Evolutionary conservation across 2,113 vertebrate genomes (phyloP), one percentile per base, ranked within the genome.

Genomic region (Strigops habroptila): DNA sequence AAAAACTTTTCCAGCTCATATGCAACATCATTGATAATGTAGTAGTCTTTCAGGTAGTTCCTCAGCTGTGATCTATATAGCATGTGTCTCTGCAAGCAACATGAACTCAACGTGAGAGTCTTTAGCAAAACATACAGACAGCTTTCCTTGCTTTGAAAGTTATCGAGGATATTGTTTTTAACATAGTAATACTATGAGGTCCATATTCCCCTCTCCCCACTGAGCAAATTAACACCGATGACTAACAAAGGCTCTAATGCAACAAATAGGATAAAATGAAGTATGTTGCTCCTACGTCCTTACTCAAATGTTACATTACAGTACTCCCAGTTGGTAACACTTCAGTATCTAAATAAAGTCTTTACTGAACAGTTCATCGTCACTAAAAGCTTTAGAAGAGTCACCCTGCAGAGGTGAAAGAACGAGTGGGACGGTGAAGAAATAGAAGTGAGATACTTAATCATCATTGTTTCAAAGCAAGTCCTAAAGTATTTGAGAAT

Each of bases 271-370:
- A 82, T 90, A 82, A 79, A 96, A 79, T 24, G 31, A 93, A 95
- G 31, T 71, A 23, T 44, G 28, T 83, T 59, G 77, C 21, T 7
- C 80, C 73, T 86, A 43, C 12, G 3, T 92, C 91, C 93, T 37
- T 51, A 55, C 53, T 76, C 79, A 86, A 80, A 39, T 83, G n/a
- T 86, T 74, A 79, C 48, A 57, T 87, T 83, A 52, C 15, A 33
- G 78, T 83, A 55, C 30, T 63, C 65, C 4, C 44, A 64, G 59
- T 64, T 74, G 6, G 69, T 87, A 82, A 46, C 52, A 55, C 74
- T 74, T 64, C 19, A 60, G 60, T 70, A 65, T 96, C 95, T 94
- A 97, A 94, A 97, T 92, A 96, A 93, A 86, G 49, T 87, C 77
- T 79, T 78, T 60, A 60, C 51, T 74, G 79, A 95, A 71, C 28